Evolutionary conservation across 2,113 vertebrate species (phyloP).

Genomic region (Macrotus californicus): DNA sequence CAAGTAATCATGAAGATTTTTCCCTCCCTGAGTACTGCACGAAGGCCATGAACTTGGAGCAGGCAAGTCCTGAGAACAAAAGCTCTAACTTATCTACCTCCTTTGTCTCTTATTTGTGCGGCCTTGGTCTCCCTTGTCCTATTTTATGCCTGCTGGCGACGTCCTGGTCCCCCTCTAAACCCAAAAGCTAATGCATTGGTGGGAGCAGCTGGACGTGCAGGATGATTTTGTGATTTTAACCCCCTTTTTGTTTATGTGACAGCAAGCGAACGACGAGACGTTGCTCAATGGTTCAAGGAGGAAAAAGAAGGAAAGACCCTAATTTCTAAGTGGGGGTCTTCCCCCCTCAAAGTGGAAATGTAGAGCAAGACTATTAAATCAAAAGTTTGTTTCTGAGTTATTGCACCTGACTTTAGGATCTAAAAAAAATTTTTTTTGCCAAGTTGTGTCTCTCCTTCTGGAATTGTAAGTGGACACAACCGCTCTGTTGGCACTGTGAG

Average conservation of each 20-base stretch:
- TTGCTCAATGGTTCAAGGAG: constrained; percentile 48
- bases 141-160: constrained; percentile 77
- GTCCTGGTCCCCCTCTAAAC: constrained; percentile 78
- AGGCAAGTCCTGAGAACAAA: constrained; percentile 77
- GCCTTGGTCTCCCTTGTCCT: constrained; percentile 80
- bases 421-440: constrained; percentile 78
- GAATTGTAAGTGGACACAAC: constrained; percentile 77
- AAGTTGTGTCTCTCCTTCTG: constrained; percentile 94
- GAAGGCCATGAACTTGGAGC: constrained; percentile 71
- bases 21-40: constrained; percentile 56
- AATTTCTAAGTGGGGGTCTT: constrained; percentile 38
- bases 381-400: constrained; percentile 66
- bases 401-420: constrained; percentile 84
- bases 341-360: constrained; percentile 45
- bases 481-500: constrained; percentile 85
- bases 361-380: constrained; percentile 61
- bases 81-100: constrained; percentile 84
- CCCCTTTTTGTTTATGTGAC: constrained; percentile 62
- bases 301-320: constrained; percentile 47
- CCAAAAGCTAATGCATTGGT: constrained; percentile 74
- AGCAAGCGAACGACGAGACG: constrained; percentile 37
- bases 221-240: constrained; percentile 47
- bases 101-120: constrained; percentile 78
- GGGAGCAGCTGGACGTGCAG: constrained; percentile 63
- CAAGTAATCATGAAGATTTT: constrained; percentile 63